Percentiles rank a stretch among this genome's conserved stretches.
Conservation (phyloP, 2,797 vertebrate genomes). For the Vespertilio murinus region DNA sequence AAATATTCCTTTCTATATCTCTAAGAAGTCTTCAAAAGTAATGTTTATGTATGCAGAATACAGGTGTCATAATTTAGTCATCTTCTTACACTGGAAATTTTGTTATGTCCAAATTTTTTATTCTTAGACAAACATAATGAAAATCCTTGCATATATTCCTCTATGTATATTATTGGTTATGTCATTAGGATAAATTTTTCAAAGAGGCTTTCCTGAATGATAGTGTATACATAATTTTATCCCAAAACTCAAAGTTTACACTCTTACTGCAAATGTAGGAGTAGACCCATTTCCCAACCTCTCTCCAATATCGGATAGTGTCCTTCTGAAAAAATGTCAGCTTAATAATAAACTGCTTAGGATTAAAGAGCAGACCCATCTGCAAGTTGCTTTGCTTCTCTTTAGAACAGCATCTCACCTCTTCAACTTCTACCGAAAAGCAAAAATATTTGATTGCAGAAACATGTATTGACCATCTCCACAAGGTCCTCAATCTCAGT, state of each 20-base stretch:
- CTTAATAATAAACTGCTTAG: not conserved
- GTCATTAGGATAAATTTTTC: not conserved
- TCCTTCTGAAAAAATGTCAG: not conserved
- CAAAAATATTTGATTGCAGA: conserved; percentile 45
- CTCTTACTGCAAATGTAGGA: not conserved
- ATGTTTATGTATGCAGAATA: not conserved
- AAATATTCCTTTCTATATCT: not conserved
- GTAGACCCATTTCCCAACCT: not conserved
- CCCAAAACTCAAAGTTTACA: not conserved
- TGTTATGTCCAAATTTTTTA: not conserved
- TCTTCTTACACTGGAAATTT: not conserved
- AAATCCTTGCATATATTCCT: not conserved
- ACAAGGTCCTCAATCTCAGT: not conserved
- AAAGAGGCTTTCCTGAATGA: not conserved
- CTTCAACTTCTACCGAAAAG: conserved; percentile 12
- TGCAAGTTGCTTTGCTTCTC: not conserved
- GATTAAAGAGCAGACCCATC: not conserved
- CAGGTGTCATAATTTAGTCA: not conserved
- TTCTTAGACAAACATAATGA: not conserved
- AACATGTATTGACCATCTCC: not conserved
- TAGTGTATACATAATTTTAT: not conserved
- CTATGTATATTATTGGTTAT: not conserved
- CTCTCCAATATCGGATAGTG: not conserved
- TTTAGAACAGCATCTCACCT: not conserved
- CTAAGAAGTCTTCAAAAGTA: conserved; percentile 2